Percentiles rank a stretch among this genome's conserved stretches.
These are phyloP conservation scores for Setophaga petechia DNA, from an alignment of 2,113 vertebrate species.

Conservation along the genomic window DNA sequence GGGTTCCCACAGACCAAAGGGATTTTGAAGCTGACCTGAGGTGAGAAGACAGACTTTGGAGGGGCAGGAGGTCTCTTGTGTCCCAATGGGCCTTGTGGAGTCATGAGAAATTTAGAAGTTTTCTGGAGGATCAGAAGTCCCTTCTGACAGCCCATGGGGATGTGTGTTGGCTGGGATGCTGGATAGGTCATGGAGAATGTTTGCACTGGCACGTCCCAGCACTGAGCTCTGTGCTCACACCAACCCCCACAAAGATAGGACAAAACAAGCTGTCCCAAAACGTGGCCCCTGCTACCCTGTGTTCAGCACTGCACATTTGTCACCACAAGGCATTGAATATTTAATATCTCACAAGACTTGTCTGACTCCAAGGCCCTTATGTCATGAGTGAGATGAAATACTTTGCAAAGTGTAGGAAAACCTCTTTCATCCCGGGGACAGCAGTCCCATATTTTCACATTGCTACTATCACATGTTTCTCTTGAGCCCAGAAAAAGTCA, in stretches of 20 bases:
- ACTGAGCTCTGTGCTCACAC: background rate
- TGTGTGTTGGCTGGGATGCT: background rate
- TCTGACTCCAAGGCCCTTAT: background rate
- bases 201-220: background rate
- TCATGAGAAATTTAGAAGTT: background rate
- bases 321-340: background rate
- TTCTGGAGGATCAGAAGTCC: background rate
- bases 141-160: background rate
- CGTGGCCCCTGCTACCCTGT: background rate
- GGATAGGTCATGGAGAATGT: background rate
- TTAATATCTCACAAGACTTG: background rate
- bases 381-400: background rate
- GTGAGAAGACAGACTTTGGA: background rate
- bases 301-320: background rate
- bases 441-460: background rate
- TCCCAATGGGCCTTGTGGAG: background rate
- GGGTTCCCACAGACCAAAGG: background rate
- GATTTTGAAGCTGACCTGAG: background rate
- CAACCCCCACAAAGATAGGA: fast-evolving
- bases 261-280: background rate
- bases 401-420: background rate
- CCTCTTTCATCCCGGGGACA: background rate
- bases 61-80: background rate
- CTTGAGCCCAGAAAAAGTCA: background rate
- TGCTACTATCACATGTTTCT: background rate